Evolutionary conservation across 1,140 invertebrate species (phyloP), one percentile per base, ranked within the genome.

Genomic region (Pygmarrhopalites habei): DNA sequence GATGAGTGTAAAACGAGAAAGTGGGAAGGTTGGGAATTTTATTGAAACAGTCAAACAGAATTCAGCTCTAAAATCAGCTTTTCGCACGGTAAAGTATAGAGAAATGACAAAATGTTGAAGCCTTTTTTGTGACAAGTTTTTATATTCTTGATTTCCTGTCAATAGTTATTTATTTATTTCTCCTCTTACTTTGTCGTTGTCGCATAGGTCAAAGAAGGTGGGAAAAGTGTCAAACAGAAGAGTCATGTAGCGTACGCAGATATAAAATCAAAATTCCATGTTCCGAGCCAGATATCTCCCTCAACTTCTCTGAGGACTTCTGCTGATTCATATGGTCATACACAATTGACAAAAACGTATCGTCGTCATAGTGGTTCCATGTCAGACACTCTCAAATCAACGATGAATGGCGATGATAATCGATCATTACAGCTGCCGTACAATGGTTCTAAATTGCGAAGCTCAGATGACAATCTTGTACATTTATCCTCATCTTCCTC

Each of bases 81-180:
- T 89, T 51, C 87, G 88, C 81, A 85, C 85, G 74, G 86, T 89
- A 80, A 85, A 81, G 81, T n/a, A n/a, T n/a, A n/a, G n/a, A n/a
- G n/a, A n/a, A n/a, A n/a, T n/a, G n/a, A n/a, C n/a, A n/a, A n/a
- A n/a, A n/a, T n/a, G n/a, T n/a, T n/a, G n/a, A n/a, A n/a, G n/a
- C n/a, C n/a, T n/a, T n/a, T n/a, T n/a, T n/a, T n/a, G n/a, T n/a
- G n/a, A n/a, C n/a, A n/a, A 7, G 5, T 35, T 35, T 35, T 5
- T 35, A 35, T 35, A 7, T 35, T 35, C 5, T 35, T 35, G 32
- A 35, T 5, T 35, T 35, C n/a, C n/a, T n/a, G n/a, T n/a, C n/a
- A 35, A 5, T 35, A 35, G 30, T 46, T 15, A 58, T 35, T 7
- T 35, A 53, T 51, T 35, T 23, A 58, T 67, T 71, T 30, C 12